Conservation (phyloP, 1,140 invertebrate species). For the Drosophila tsacasi region DNA sequence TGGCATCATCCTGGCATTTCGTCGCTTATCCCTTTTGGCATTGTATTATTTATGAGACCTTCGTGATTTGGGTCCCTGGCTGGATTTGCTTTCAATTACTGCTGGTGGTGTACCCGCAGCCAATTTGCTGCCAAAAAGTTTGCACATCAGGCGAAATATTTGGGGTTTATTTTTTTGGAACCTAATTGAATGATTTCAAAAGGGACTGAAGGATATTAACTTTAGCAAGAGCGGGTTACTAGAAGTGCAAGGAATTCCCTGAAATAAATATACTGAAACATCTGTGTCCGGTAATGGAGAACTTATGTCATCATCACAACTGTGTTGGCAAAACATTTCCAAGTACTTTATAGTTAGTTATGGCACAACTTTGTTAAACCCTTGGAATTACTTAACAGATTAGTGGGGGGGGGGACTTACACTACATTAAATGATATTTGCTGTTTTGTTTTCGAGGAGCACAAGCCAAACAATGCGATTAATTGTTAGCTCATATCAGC, state of each 20-base stretch:
- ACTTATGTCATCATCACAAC: constrained; percentile 16
- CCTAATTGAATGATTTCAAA: constrained; percentile 53
- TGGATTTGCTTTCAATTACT: constrained; percentile 76
- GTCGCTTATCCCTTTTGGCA: constrained; percentile 66
- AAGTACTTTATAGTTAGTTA: constrained; percentile 11
- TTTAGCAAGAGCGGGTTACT: constrained; percentile 6
- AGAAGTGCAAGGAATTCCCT: constrained; percentile 6
- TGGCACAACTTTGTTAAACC: constrained; percentile 13
- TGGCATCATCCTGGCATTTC: constrained; percentile 59
- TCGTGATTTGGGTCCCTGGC: constrained; percentile 40
- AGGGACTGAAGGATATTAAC: constrained; percentile 8
- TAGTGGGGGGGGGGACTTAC: constrained; percentile 35
- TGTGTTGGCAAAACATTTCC: neutral
- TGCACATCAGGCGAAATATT: constrained; percentile 52
- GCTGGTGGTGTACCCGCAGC: constrained; percentile 61
- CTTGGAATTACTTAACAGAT: constrained; percentile 34
- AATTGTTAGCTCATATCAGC: constrained; percentile 28
- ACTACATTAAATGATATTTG: constrained; percentile 35
- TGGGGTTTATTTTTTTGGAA: neutral
- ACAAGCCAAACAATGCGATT: constrained; percentile 30
- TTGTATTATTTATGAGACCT: constrained; percentile 62
- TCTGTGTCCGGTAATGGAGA: constrained; percentile 13
- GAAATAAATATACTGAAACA: constrained; percentile 1
- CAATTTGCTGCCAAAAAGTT: constrained; percentile 61
- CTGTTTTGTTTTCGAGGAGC: constrained; percentile 6